A percentile compares a stretch with the other conserved stretches of the same genome.
These are phyloP conservation scores for Acrobasis repandana DNA, from an alignment of 2,888 invertebrate species.

Conservation along the genomic window DNA sequence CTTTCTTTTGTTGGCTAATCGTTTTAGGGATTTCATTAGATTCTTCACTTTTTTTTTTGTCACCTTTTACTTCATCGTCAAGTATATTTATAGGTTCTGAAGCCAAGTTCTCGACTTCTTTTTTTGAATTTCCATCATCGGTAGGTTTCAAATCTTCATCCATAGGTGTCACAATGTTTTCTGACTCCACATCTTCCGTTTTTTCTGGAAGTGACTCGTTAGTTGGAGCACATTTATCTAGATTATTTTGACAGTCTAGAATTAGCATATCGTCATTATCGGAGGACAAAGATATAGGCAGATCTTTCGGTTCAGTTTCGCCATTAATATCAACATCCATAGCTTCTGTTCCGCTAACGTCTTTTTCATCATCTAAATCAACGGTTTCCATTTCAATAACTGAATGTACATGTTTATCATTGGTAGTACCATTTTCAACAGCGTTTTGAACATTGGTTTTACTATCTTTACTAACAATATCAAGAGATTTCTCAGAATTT, in stretches of 20 bases:
- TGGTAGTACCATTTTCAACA: neutral
- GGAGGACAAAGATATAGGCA: neutral
- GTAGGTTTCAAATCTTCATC: constrained; percentile 7
- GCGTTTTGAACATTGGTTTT: neutral
- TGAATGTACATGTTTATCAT: neutral
- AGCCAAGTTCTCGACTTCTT: constrained; percentile 3
- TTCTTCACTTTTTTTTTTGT: neutral
- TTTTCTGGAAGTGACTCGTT: neutral
- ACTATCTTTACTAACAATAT: neutral
- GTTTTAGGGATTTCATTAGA: constrained; percentile 14
- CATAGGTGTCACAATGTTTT: neutral
- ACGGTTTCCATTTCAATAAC: constrained; percentile 1
- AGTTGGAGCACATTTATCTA: neutral
- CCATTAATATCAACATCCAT: constrained; percentile 15
- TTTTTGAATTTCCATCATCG: neutral
- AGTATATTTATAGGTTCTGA: neutral
- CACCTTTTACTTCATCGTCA: constrained; percentile 2
- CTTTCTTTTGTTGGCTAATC: neutral
- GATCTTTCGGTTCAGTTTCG: neutral
- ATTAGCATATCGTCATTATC: neutral
- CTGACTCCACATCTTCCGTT: neutral
- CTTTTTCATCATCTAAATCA: constrained; percentile 12
- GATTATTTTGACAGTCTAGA: neutral
- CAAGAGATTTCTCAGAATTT: constrained; percentile 18
- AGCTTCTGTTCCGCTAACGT: constrained; percentile 1